Evolutionary conservation across 2,888 invertebrate species (phyloP).

Genomic region (Molorchus minor): DNA sequence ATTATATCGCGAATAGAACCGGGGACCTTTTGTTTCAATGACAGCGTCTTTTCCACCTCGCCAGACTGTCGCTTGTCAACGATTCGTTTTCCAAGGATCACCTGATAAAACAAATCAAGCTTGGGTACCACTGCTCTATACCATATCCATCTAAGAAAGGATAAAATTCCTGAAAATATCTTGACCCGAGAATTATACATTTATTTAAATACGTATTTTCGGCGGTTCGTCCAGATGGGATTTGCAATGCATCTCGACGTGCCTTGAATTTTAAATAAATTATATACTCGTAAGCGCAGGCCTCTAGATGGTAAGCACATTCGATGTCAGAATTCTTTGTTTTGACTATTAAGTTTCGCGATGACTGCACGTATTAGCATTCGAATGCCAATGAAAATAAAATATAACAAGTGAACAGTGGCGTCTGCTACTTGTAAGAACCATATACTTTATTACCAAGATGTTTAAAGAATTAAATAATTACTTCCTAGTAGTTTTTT

Average conservation of each 20-base stretch:
- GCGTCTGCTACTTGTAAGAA: not conserved
- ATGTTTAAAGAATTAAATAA: not conserved
- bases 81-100: too few relatives aligned
- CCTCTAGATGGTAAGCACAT: not conserved
- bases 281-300: not conserved
- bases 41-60: too few relatives aligned
- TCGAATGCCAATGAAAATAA: too few relatives aligned
- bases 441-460: not conserved
- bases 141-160: too few relatives aligned
- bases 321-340: not conserved
- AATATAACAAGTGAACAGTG: not conserved
- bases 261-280: slow-evolving; percentile 1
- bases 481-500: not conserved
- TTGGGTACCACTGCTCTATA: too few relatives aligned
- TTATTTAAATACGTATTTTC: not conserved
- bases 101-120: too few relatives aligned
- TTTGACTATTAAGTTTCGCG: not conserved
- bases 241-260: not conserved
- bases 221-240: not conserved
- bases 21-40: too few relatives aligned
- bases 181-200: not conserved
- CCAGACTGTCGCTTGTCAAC: too few relatives aligned
- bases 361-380: not conserved
- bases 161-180: not conserved
- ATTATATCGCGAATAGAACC: too few relatives aligned